Percentiles rank a stretch among this genome's conserved stretches.
Conservation (phyloP, 2,797 vertebrate species). For the Alfaro cultratus region DNA sequence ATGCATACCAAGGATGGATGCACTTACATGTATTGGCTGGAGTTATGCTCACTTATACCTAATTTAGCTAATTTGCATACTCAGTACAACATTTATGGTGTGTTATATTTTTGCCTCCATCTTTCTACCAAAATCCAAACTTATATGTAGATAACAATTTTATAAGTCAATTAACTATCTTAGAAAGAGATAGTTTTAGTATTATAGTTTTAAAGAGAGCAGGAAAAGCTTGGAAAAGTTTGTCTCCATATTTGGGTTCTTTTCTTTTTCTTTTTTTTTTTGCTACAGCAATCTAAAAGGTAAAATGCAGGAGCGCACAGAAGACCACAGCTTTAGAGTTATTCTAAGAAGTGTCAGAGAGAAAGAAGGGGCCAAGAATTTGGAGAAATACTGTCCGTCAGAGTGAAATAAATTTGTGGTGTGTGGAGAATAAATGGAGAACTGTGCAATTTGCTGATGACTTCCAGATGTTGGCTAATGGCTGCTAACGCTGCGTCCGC, state of each 20-base stretch:
- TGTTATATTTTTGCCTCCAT: not conserved
- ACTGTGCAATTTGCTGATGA: slow-evolving; percentile 7
- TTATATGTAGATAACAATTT: not conserved
- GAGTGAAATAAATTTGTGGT: slow-evolving; percentile 10
- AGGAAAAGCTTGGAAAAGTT: not conserved
- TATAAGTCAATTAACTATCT: not conserved
- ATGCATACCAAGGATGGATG: not conserved
- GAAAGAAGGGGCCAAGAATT: not conserved
- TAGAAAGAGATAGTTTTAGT: not conserved
- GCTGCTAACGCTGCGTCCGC: not conserved
- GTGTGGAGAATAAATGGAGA: slow-evolving; percentile 6
- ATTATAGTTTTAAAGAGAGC: not conserved
- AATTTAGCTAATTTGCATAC: not conserved
- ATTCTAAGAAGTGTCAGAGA: not conserved
- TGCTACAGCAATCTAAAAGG: not conserved
- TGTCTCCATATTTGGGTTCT: not conserved
- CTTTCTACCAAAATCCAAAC: not conserved
- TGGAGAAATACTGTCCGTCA: not conserved
- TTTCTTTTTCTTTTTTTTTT: not conserved
- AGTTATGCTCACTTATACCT: not conserved
- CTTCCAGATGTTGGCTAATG: slow-evolving; percentile 15
- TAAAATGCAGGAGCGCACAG: not conserved
- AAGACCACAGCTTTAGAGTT: not conserved
- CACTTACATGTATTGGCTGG: not conserved
- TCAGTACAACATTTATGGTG: not conserved